Evolutionary conservation across 2,797 vertebrate species (phyloP).

Genomic region (Helicolenus hilgendorfi): DNA sequence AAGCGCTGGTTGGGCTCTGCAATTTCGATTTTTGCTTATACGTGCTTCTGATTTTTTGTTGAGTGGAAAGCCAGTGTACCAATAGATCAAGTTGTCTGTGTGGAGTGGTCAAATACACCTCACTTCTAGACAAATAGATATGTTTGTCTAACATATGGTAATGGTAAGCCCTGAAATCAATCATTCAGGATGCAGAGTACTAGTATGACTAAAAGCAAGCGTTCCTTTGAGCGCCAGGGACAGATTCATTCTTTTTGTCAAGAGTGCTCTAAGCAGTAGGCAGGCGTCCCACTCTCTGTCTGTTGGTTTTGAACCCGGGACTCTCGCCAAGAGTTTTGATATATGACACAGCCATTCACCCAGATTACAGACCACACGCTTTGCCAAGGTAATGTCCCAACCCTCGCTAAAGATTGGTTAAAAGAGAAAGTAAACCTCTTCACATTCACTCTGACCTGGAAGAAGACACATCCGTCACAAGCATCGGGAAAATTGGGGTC

Average conservation of each 20-base stretch:
- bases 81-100: constrained; percentile 33
- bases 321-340: constrained; percentile 67
- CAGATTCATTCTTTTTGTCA: constrained; percentile 41
- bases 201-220: constrained; percentile 34
- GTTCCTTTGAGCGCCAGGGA: not conserved
- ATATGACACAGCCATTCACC: constrained; percentile 52
- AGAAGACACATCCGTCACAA: constrained; percentile 59
- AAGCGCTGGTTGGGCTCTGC: constrained; percentile 13
- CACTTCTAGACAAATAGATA: constrained; percentile 26
- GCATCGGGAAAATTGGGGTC: constrained; percentile 34
- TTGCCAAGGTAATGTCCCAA: constrained; percentile 70
- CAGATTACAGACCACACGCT: constrained; percentile 49
- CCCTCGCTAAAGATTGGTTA: constrained; percentile 50
- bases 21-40: constrained; percentile 16
- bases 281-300: constrained; percentile 12
- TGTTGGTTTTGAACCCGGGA: constrained; percentile 52
- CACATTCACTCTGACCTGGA: constrained; percentile 53
- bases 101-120: constrained; percentile 13
- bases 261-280: constrained; percentile 1
- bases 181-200: constrained; percentile 18
- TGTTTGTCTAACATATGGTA: constrained; percentile 31
- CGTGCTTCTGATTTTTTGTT: constrained; percentile 15
- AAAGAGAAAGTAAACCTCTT: constrained; percentile 63
- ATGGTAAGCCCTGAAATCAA: constrained; percentile 36
- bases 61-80: constrained; percentile 6